Percentiles rank a stretch among this genome's conserved stretches.
Evolutionary conservation across 2,113 vertebrate genomes (phyloP).

Genomic region (Syngnathus typhle): DNA sequence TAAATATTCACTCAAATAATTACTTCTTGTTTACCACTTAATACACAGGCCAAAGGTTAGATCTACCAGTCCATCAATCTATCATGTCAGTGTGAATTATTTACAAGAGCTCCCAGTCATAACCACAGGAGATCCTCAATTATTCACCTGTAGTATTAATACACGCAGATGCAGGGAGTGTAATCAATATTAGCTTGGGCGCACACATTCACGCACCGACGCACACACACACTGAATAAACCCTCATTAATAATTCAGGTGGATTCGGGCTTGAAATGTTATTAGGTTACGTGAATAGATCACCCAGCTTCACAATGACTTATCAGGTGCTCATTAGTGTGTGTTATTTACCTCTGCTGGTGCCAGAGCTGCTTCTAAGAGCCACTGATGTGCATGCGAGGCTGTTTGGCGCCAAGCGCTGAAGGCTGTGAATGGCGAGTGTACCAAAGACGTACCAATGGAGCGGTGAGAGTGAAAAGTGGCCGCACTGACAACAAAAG

Average conservation of each 20-base stretch:
- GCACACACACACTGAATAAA: constrained; percentile 14
- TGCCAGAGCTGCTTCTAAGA: neutral
- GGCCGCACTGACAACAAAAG: constrained; percentile 18
- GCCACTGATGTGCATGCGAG: neutral
- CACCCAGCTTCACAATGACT: constrained; percentile 26
- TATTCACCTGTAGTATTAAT: constrained; percentile 67
- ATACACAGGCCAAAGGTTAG: neutral
- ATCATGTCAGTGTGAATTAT: constrained; percentile 31
- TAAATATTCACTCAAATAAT: neutral
- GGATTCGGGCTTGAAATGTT: constrained; percentile 40
- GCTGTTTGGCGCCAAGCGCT: neutral
- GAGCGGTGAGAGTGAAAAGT: constrained; percentile 22
- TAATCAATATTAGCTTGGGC: constrained; percentile 64
- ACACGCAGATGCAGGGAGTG: constrained; percentile 41
- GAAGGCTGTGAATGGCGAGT: neutral
- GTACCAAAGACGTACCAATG: neutral
- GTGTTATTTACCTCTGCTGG: neutral
- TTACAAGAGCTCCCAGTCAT: constrained; percentile 41
- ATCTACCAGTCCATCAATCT: constrained; percentile 16
- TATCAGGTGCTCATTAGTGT: neutral
- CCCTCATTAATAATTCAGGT: constrained; percentile 64
- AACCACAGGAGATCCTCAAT: constrained; percentile 55
- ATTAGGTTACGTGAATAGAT: constrained; percentile 29
- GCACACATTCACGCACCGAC: constrained; percentile 6
- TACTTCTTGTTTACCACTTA: neutral